Evolutionary conservation across 2,113 vertebrate species (phyloP), one percentile per base, ranked within the genome.

Genomic region (Antennarius striatus): DNA sequence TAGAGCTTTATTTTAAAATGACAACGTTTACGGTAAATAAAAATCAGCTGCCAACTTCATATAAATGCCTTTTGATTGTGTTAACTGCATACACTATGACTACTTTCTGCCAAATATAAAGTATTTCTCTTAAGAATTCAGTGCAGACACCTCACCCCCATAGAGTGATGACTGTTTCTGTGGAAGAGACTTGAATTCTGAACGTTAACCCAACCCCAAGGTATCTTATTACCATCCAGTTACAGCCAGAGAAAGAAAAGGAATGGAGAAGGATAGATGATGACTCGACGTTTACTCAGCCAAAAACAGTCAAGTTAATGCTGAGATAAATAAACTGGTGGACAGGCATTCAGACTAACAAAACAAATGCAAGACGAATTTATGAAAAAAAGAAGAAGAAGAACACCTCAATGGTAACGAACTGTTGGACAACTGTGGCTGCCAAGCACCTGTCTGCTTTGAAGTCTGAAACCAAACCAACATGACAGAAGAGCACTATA

Each of bases 181-280:
- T 45, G 4, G 32, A 42, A 11, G 4, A 50, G 32, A 54, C 42
- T 45, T 14, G 6, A 51, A 62, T 16, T 32, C 43, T 53, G 64
- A 64, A 29, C 40, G 40, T 73, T 62, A 60, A 15, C 16, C 13
- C 55, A 68, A 68, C 46, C 46, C 71, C 7, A 13, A 40, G 47
- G 75, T 60, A 53, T 3, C 3, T 1, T 54, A 49, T 74, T 47
- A 53, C 54, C 52, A 64, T 53, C 47, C 22, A 22, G 22, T 22
- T 22, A 36, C 10, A 57, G 62, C 30, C 36, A 45, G 48, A 43
- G 32, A 10, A 49, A 17, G 4, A 29, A 45, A 16, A 39, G 3
- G 2, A 10, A 39, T 16, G 15, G 10, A 12, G 55, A 40, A 46
- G 17, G 64, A 40, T 62, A 29, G 51, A 36, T 13, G 39, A 6